Conservation (phyloP, 2,888 invertebrate genomes). For the Leptopilina myrica region DNA sequence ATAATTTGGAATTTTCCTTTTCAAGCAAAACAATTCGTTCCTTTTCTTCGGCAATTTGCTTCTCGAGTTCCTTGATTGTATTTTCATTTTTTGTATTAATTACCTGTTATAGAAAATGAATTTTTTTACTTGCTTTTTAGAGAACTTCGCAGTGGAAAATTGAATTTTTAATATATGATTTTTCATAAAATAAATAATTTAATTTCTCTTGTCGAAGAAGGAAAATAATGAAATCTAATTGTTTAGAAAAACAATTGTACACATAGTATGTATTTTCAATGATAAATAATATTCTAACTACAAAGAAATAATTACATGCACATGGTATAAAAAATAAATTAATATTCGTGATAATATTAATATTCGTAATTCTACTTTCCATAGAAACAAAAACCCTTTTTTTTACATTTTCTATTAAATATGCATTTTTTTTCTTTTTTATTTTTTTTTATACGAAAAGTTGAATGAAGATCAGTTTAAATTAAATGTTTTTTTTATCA, state of each 20-base stretch:
- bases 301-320: constrained; percentile 39
- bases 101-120: constrained; percentile 71
- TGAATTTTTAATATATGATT: too few species aligned
- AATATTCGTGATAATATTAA: not conserved
- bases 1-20: constrained; percentile 79
- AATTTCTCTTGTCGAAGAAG: not conserved
- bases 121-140: constrained; percentile 16
- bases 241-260: not conserved
- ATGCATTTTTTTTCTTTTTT: not conserved
- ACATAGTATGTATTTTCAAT: constrained; percentile 23
- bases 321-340: constrained; percentile 36
- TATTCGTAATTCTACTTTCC: not conserved
- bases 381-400: not conserved
- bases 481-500: not conserved
- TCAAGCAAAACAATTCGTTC: constrained; percentile 77
- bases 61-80: constrained; percentile 78
- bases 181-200: too few species aligned
- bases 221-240: constrained; percentile 25
- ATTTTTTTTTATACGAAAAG: not conserved
- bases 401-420: constrained; percentile 15
- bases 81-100: constrained; percentile 76
- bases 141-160: not conserved
- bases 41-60: constrained; percentile 75
- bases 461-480: too few species aligned
- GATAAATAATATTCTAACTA: constrained; percentile 41